phyloP scores from a whole-genome alignment of 2,888 invertebrate species.

The Drosophila colorata region DNA sequence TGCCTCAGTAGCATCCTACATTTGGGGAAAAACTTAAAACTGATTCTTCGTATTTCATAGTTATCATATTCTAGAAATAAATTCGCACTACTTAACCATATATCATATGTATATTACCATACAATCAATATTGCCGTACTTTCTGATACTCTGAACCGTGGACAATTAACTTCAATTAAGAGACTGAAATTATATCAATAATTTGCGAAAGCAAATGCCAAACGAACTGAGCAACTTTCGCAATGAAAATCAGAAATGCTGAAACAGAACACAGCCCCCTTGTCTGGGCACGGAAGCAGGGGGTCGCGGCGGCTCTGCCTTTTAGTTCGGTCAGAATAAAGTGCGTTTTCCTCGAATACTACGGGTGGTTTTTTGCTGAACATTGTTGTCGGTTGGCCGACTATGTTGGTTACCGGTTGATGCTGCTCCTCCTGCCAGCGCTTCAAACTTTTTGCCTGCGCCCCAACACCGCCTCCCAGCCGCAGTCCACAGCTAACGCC shows the following conservation, averaged over 20 bases:
- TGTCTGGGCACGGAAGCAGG: neutral
- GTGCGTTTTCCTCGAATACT: slow-evolving; percentile 43
- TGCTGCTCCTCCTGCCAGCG: neutral
- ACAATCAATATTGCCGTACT: neutral
- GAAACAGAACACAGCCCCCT: slow-evolving; percentile 24
- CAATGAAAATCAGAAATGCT: slow-evolving; percentile 48
- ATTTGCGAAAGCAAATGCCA: slow-evolving; percentile 61
- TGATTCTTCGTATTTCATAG: too few relatives aligned
- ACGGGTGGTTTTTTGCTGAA: slow-evolving; percentile 29
- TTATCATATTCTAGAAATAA: too few relatives aligned
- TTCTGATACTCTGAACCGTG: slow-evolving; percentile 17
- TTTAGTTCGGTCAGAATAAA: slow-evolving; percentile 43
- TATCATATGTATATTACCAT: slow-evolving; percentile 10
- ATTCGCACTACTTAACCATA: too few relatives aligned
- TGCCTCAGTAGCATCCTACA: too few relatives aligned
- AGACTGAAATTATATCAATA: slow-evolving; percentile 75
- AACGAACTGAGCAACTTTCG: slow-evolving; percentile 40
- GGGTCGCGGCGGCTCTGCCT: neutral
- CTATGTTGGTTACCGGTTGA: slow-evolving; percentile 22
- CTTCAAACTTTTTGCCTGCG: slow-evolving; percentile 11
- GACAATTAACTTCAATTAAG: slow-evolving; percentile 74
- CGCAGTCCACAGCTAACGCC: slow-evolving; percentile 11
- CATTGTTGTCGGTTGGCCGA: slow-evolving; percentile 50
- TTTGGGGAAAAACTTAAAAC: too few relatives aligned
- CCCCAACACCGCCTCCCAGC: neutral